Base-by-base conservation (phyloP, 2,113 vertebrate genomes). In the Bufo gargarizans region DNA sequence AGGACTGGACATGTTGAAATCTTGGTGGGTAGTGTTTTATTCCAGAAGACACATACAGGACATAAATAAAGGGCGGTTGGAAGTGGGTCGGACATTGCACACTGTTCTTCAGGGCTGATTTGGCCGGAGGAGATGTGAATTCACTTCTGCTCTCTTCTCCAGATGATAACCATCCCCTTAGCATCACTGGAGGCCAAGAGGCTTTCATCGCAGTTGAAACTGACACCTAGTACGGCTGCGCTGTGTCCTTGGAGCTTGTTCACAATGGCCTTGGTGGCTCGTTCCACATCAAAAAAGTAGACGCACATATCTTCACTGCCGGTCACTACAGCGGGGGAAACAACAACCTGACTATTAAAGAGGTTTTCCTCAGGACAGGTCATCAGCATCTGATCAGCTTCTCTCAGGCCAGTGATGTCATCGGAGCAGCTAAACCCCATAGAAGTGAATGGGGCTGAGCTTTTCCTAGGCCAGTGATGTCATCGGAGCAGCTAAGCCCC, bases 121-220 rank as follows among this genome's bases (percentile, higher is more conserved):
- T 3, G 14, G 55, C 8, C 22, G 43, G n/a, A 45, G 16, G 43
- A 6, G 58, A 17, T 12, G 20, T 20, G 16, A 50, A 17, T 16
- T 16, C 95, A 98, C 92, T 98, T 98, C 91, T 98, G 97, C 92
- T 99, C 97, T 12, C 97, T 94, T 84, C 97, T 95, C 98, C 98
- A 99, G 88, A 99, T 94, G 90, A 99, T 99, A 92, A 99, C 97
- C 95, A 98, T 98, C 86, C 98, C 97, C 0, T 95, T 95, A 82
- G 97, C 95, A 0, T 99, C 97, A 0, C 97, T 97, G 16, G 98
- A 99, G 4, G 98, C 97, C 92, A 99, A 94, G 14, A 99, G 93
- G 89, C 97, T 98, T 93, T 99, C 98, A 0, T 99, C 97, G 2
- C 98, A 99, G 95, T 98, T 99, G 94, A 99, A 99, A 92, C 97